A percentile compares a stretch with the other conserved stretches of the same genome.
Evolutionary conservation across 2,113 vertebrate species (phyloP).

Genomic region (Burhinus bistriatus): DNA sequence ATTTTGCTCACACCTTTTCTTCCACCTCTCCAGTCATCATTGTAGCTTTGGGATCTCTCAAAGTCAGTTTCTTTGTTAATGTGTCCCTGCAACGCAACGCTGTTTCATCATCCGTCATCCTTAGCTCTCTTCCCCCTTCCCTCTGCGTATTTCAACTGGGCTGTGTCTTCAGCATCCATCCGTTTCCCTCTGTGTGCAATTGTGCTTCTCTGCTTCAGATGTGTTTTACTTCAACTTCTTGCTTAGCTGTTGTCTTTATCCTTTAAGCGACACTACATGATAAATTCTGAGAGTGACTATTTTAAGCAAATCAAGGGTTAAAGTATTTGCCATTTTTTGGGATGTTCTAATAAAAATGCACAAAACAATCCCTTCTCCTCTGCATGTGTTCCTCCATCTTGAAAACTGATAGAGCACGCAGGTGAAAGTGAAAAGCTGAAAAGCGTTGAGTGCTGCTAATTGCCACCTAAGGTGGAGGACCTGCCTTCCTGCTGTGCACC

Average conservation of each 20-base stretch:
- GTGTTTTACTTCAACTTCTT: neutral
- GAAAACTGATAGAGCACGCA: neutral
- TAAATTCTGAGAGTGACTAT: neutral
- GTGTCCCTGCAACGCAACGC: accelerated
- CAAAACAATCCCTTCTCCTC: neutral
- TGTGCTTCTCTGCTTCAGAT: neutral
- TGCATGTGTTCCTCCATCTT: neutral
- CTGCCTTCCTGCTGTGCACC: neutral
- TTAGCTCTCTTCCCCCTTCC: neutral
- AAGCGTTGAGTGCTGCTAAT: neutral
- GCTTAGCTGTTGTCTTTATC: neutral
- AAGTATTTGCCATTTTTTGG: accelerated
- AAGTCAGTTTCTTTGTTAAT: neutral
- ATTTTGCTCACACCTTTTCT: neutral
- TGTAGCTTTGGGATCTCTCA: neutral
- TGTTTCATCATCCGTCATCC: neutral
- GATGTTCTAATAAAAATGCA: neutral
- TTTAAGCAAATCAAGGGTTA: neutral
- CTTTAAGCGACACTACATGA: neutral
- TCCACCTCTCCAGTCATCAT: neutral
- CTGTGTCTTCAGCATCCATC: neutral
- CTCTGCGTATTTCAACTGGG: neutral
- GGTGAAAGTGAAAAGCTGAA: neutral
- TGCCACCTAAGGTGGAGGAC: neutral
- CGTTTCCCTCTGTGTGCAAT: neutral